Base-by-base conservation (phyloP, 1,140 invertebrate species). In the Riptortus pedestris region DNA sequence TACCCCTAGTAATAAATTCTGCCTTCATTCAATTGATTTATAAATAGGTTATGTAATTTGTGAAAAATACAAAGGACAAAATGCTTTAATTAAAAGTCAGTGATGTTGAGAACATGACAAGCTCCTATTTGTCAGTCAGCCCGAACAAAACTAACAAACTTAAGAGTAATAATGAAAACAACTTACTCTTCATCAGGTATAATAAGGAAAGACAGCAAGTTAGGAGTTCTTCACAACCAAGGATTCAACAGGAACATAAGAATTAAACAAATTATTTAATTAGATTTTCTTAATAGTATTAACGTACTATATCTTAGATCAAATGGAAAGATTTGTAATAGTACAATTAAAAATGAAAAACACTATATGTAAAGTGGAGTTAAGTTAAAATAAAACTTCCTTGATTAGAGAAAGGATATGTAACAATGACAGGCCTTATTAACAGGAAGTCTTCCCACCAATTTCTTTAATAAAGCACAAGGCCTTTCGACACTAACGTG, bases 181-280 rank as follows among this genome's bases (percentile, higher is more conserved):
- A 55, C 51, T 55, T 55, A 55, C 51, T 55, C 51, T 9, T 55
- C 22, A 18, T 55, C 51, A 9, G 24, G 22, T 24, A 38, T 5
- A 14, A 55, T 24, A 11, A 55, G 9, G 51, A 24, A 55, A 2
- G 22, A 18, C 26, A 24, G 24, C 2, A 55, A 24, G 14, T 55
- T 55, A 55, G 51, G 51, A 24, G 51, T 55, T 55, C 51, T 55
- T 55, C n/a, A n/a, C n/a, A n/a, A n/a, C n/a, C 51, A 26, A 7
- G 11, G 2, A 20, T 7, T 22, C 24, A 26, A 24, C 26, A 16
- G 1, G 24, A 55, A 55, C 18, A 26, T 16, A 55, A 2, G 51
- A 12, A 55, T 24, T 14, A 38, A 38, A 38, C 5, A 38, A 38
- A 5, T 7, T 7, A 38, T 7, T 14, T 7, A 38, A 38, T 38